These are phyloP conservation scores for Alexandromys fortis DNA, from an alignment of 2,113 vertebrate genomes.

Conservation along the genomic window DNA sequence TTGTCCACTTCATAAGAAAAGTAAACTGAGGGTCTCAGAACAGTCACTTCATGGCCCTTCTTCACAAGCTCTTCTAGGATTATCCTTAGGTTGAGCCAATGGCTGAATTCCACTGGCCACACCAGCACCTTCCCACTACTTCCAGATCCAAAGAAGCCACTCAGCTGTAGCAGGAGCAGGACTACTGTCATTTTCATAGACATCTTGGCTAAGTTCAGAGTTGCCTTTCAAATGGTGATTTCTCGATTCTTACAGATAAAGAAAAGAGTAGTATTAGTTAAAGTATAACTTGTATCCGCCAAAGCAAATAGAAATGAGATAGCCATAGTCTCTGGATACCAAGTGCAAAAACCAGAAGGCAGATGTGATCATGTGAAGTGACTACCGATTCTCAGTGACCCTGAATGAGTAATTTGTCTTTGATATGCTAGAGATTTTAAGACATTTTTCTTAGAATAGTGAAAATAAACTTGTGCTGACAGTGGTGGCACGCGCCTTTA, in stretches of 20 bases:
- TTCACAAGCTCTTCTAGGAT: not conserved
- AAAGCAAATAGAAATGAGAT: not conserved
- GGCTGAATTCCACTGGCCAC: constrained; percentile 89
- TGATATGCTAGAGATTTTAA: no score
- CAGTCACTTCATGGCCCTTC: constrained; percentile 82
- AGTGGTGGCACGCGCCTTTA: no score
- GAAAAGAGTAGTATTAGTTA: not conserved
- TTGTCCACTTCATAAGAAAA: constrained; percentile 73
- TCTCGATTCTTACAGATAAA: not conserved
- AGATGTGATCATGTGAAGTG: not conserved
- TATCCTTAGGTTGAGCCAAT: constrained; percentile 42
- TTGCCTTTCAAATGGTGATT: not conserved
- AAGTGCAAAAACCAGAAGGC: not conserved
- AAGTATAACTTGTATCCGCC: not conserved
- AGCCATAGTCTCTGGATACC: not conserved
- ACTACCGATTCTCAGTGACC: not conserved
- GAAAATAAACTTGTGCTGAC: no score
- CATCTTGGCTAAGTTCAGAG: constrained; percentile 73
- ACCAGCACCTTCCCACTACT: constrained; percentile 85
- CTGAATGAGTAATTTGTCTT: not conserved
- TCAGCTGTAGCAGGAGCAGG: constrained; percentile 63
- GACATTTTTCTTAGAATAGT: no score
- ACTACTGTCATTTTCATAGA: not conserved
- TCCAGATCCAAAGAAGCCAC: not conserved
- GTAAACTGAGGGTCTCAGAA: constrained; percentile 82